Conservation (phyloP, 2,113 vertebrate genomes). For the Falco punctatus region DNA sequence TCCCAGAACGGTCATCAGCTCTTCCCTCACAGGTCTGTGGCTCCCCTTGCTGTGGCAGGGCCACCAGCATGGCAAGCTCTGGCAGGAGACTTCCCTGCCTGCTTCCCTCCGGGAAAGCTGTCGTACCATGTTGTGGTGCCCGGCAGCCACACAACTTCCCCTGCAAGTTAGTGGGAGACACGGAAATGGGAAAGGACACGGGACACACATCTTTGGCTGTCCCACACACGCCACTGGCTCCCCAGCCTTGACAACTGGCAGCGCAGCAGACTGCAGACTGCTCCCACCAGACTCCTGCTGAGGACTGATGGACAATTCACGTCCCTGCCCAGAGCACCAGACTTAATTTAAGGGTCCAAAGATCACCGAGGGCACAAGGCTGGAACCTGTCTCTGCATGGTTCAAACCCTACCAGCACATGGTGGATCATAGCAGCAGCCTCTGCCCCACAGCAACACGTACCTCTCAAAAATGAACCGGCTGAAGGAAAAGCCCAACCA, state of each 20-base stretch:
- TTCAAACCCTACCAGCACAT: fast-evolving
- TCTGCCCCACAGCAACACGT: not conserved
- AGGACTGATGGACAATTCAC: not conserved
- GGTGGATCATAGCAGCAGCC: not conserved
- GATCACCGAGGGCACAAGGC: not conserved
- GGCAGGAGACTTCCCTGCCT: not conserved
- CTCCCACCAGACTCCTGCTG: not conserved
- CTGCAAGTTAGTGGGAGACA: not conserved
- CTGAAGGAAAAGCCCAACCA: not conserved
- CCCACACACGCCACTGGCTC: not conserved
- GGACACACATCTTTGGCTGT: not conserved
- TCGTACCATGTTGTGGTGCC: fast-evolving
- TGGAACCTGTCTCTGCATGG: not conserved
- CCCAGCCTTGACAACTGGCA: fast-evolving
- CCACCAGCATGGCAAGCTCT: not conserved
- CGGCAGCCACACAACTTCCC: not conserved
- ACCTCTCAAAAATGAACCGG: not conserved
- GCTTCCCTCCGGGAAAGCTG: not conserved
- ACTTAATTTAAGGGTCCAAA: not conserved
- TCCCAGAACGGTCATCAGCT: not conserved
- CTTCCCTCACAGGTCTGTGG: not conserved
- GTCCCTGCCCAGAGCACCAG: not conserved
- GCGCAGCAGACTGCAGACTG: not conserved
- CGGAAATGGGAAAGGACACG: not conserved
- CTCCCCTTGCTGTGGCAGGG: not conserved